These are phyloP conservation scores for Myotis findleyi DNA, from an alignment of 2,797 vertebrate species.

Conservation along the genomic window DNA sequence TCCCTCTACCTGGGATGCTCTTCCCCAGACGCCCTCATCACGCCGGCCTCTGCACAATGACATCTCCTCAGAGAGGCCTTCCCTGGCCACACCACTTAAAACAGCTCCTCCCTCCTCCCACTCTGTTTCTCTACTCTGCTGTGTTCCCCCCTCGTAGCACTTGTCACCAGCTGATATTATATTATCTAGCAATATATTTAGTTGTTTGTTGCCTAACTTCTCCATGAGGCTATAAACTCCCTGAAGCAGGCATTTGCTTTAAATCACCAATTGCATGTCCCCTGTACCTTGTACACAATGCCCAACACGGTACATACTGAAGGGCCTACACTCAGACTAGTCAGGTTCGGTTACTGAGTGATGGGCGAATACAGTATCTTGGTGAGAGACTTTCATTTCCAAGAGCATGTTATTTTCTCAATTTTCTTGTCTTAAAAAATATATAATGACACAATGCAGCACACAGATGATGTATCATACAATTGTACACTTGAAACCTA, in stretches of 20 bases:
- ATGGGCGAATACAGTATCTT: background rate
- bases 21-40: background rate
- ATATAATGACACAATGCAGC: background rate
- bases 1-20: background rate
- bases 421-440: background rate
- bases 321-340: background rate
- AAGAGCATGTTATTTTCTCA: background rate
- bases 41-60: background rate
- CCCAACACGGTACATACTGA: background rate
- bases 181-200: background rate
- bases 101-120: too few relatives aligned
- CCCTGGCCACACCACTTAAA: rapidly evolving
- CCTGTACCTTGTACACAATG: background rate
- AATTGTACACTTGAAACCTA: background rate
- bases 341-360: background rate
- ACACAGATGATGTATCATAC: background rate
- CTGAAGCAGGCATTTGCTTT: background rate
- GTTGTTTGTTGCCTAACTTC: background rate
- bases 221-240: background rate
- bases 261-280: background rate
- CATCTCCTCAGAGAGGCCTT: background rate
- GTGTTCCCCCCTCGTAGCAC: rapidly evolving
- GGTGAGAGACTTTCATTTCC: background rate
- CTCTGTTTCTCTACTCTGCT: background rate
- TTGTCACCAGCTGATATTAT: background rate